Percentiles rank a stretch among this genome's conserved stretches.
These are phyloP conservation scores for Bujurquina vittata DNA, from an alignment of 2,113 vertebrate species.

Conservation along the genomic window DNA sequence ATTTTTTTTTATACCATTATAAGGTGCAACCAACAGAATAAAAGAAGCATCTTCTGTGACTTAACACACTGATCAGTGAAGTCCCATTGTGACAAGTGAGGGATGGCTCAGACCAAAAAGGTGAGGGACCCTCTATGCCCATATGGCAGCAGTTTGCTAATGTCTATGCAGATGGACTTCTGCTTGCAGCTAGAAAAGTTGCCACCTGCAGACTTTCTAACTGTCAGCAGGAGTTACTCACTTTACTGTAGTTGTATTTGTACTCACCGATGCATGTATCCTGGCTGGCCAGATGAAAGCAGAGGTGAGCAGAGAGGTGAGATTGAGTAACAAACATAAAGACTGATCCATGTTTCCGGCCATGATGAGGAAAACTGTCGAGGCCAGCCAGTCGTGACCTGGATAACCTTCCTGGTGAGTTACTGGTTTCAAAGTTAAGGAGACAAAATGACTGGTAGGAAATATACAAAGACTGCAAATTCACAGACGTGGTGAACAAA, in stretches of 20 bases:
- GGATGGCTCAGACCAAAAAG: background rate
- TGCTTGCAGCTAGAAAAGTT: too few species aligned
- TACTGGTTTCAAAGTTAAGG: conserved; percentile 84
- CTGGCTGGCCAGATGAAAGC: conserved; percentile 92
- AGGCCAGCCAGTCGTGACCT: conserved; percentile 92
- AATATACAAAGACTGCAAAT: background rate
- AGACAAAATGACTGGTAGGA: conserved; percentile 36
- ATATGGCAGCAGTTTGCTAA: background rate
- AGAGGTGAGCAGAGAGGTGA: conserved; percentile 87
- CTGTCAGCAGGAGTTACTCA: too few species aligned
- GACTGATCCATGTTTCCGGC: conserved; percentile 84
- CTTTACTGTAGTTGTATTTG: background rate
- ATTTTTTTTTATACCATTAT: background rate
- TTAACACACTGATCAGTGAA: too few species aligned
- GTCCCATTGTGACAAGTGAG: background rate
- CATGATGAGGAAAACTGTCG: conserved; percentile 91
- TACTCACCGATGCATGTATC: conserved; percentile 89
- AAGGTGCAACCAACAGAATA: too few species aligned
- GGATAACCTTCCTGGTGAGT: conserved; percentile 78
- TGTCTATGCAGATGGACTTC: too few species aligned
- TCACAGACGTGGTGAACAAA: background rate
- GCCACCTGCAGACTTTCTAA: too few species aligned
- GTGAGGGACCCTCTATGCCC: background rate
- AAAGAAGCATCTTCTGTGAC: too few species aligned
- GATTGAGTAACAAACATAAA: conserved; percentile 82